Base-by-base conservation (phyloP, 1,140 invertebrate species). In the Drosophila auraria region DNA sequence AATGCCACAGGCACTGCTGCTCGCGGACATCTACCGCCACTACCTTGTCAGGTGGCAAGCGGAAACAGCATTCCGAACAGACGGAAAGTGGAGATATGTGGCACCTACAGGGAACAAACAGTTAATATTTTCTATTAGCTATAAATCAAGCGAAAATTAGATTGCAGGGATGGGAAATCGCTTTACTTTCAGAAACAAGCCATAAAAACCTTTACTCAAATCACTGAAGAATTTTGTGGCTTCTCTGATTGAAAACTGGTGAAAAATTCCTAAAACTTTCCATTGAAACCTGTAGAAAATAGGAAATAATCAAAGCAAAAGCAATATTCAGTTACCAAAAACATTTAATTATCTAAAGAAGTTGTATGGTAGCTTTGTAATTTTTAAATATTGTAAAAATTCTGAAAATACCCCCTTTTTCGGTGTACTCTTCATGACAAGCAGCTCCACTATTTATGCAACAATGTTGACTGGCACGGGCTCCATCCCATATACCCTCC, bases 1-100 rank as follows among this genome's bases (percentile, higher is more conserved):
- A 56, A 70, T 71, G 63, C 75, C 59, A 51, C 62, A 61, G 23
- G 15, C 53, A 42, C 54, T 27, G 60, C 58, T 38, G 30, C 23
- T 38, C 30, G 53, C 25, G 5, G 14, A n/a, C 38, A 53, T 44
- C 63, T 49, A 38, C 51, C 49, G n/a, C 63, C 70, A 64, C 61
- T 81, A 64, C 73, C 83, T 82, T 66, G 63, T 76, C 60, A 69
- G 25, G 47, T 30, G 54, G 44, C 38, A 60, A 30, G n/a, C 27
- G 40, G 50, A 40, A 66, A 27, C 30, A 20, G 11, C 53, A 42
- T 33, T 15, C 20, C 33, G 9, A 49, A 56, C 42, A 51, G 40
- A n/a, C 40, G 36, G 57, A 44, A 12, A 36, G 38, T 42, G 20
- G 6, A 40, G 65, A 70, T 51, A 44, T 42, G 17, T 17, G n/a